Conservation (phyloP, 2,797 vertebrate genomes). For the Spinus olivaceus region DNA sequence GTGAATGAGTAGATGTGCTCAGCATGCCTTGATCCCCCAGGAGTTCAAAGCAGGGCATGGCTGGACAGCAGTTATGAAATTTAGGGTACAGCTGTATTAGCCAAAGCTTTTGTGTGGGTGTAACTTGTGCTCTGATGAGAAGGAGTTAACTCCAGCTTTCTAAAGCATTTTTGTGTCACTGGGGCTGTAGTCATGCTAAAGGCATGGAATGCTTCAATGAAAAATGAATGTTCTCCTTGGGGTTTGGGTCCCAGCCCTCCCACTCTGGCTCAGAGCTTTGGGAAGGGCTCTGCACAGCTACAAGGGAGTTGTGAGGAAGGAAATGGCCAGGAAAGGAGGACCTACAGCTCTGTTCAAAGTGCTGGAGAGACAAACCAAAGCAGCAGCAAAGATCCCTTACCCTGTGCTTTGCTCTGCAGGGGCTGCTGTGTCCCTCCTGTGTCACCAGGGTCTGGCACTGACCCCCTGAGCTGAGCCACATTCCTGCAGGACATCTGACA, state of each 20-base stretch:
- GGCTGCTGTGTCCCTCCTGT: too few relatives aligned
- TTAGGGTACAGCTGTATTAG: not conserved
- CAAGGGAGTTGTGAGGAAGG: not conserved
- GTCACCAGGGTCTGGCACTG: not conserved
- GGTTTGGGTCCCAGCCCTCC: not conserved
- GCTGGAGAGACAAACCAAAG: not conserved
- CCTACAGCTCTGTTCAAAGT: not conserved
- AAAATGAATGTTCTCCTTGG: rapidly evolving
- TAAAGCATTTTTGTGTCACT: not conserved
- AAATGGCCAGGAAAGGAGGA: not conserved
- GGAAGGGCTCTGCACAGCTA: not conserved
- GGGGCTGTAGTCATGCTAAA: not conserved
- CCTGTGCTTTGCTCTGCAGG: rapidly evolving
- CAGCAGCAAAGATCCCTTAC: not conserved
- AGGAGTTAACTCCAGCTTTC: not conserved
- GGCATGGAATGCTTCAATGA: not conserved
- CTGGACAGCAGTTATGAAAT: not conserved
- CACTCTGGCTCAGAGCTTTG: not conserved
- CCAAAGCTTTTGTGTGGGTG: not conserved
- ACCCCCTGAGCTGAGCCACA: rapidly evolving
- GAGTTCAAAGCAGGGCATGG: not conserved
- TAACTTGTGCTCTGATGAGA: not conserved
- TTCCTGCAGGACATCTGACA: not conserved
- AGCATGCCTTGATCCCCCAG: not conserved
- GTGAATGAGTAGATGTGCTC: not conserved